These are phyloP conservation scores for Bettongia penicillata DNA, from an alignment of 2,113 vertebrate species.

Conservation along the genomic window DNA sequence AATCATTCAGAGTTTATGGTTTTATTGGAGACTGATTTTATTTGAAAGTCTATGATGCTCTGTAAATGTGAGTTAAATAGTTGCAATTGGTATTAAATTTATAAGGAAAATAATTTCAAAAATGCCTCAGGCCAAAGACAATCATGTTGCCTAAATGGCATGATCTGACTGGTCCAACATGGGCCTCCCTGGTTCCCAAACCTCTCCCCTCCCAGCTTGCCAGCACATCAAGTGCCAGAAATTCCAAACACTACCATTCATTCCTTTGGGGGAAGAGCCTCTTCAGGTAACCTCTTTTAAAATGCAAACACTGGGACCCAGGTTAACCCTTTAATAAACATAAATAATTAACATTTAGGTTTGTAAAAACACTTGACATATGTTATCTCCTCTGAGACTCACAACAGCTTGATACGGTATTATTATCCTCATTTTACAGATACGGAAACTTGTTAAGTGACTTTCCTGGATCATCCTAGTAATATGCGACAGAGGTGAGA, in stretches of 20 bases:
- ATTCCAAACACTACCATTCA: background rate
- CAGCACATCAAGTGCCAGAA: background rate
- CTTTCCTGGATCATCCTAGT: background rate
- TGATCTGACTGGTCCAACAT: background rate
- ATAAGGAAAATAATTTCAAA: background rate
- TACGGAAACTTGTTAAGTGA: background rate
- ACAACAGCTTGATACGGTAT: background rate
- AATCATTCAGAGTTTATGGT: background rate
- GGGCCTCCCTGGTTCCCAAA: background rate
- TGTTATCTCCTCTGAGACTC: background rate
- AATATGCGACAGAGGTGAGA: background rate
- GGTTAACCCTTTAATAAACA: background rate
- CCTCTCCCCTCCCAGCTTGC: background rate
- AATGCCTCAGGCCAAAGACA: background rate
- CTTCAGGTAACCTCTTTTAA: background rate
- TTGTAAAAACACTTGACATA: background rate
- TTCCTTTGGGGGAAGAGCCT: background rate
- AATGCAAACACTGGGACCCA: background rate
- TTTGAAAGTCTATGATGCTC: background rate
- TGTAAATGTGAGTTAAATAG: background rate
- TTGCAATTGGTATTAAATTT: background rate
- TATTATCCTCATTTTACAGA: background rate
- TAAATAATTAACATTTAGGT: background rate
- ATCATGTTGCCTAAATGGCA: background rate
- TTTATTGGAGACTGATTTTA: background rate